Evolutionary conservation across 1,140 invertebrate genomes (phyloP).

Genomic region (Ceratina japonica): DNA sequence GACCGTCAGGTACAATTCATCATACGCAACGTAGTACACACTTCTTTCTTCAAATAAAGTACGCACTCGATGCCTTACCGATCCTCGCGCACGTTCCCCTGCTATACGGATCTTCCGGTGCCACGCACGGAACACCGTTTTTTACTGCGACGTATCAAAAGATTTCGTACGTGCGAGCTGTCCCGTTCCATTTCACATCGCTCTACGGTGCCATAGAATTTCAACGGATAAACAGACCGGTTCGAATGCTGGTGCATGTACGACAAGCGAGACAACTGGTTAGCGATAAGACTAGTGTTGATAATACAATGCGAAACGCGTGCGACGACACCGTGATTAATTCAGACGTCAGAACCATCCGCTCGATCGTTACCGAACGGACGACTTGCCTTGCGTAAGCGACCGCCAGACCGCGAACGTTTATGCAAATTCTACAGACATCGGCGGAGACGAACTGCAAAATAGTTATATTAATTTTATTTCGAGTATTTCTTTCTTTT

Average conservation of each 20-base stretch:
- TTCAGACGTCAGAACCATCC: not conserved
- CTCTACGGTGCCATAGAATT: slow-evolving; percentile 19
- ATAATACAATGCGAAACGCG: slow-evolving; percentile 40
- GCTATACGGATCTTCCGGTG: not conserved
- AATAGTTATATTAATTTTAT: too few species aligned
- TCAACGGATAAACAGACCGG: slow-evolving; percentile 34
- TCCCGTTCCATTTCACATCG: too few species aligned
- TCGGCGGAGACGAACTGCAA: too few species aligned
- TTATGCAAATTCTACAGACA: not conserved
- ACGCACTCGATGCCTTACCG: slow-evolving; percentile 38
- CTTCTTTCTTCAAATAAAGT: slow-evolving; percentile 15
- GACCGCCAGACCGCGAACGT: too few species aligned
- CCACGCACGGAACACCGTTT: slow-evolving; percentile 19
- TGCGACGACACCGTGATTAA: slow-evolving; percentile 17
- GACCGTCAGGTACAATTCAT: slow-evolving; percentile 68
- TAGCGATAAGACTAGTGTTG: slow-evolving; percentile 66
- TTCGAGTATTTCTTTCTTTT: too few species aligned
- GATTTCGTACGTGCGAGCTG: too few species aligned
- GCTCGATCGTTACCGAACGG: not conserved
- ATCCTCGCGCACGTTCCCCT: not conserved
- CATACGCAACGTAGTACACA: slow-evolving; percentile 58
- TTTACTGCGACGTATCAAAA: not conserved
- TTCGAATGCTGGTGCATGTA: slow-evolving; percentile 44
- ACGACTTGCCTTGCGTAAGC: too few species aligned
- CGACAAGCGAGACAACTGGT: slow-evolving; percentile 66